Conservation (phyloP, 2,888 invertebrate genomes). For the Toxonevra muliebris region DNA sequence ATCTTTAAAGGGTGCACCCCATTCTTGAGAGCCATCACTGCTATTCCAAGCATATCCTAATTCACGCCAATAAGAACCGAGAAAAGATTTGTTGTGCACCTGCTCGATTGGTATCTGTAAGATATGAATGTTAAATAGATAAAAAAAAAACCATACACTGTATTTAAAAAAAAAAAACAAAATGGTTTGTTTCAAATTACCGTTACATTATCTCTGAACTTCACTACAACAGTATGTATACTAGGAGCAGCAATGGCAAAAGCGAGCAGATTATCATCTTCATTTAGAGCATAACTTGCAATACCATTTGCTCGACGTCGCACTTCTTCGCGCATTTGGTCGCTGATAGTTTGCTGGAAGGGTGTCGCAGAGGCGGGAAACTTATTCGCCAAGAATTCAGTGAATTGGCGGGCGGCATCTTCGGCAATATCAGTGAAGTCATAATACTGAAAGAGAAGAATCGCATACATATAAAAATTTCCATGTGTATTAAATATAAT, state of each 20-base stretch:
- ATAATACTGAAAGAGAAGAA: slow-evolving; percentile 55
- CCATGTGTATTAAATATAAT: neutral
- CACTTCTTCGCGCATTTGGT: slow-evolving; percentile 58
- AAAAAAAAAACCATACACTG: slow-evolving; percentile 13
- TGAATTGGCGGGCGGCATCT: slow-evolving; percentile 62
- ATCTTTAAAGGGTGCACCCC: slow-evolving; percentile 65
- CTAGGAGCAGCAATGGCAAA: slow-evolving; percentile 65
- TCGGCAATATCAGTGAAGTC: slow-evolving; percentile 62
- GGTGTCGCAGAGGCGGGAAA: slow-evolving; percentile 50
- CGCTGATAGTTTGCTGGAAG: slow-evolving; percentile 46
- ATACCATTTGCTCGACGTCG: slow-evolving; percentile 61
- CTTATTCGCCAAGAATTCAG: slow-evolving; percentile 60
- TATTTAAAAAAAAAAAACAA: neutral
- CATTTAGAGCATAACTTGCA: slow-evolving; percentile 61
- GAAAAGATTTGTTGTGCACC: slow-evolving; percentile 61
- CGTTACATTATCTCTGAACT: slow-evolving; percentile 65
- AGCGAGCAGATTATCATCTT: slow-evolving; percentile 64
- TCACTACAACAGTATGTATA: slow-evolving; percentile 64
- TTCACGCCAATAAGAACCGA: slow-evolving; percentile 65
- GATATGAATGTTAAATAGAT: neutral
- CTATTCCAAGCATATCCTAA: slow-evolving; percentile 65
- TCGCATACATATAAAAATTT: neutral
- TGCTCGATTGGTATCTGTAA: slow-evolving; percentile 60
- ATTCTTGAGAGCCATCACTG: slow-evolving; percentile 62
- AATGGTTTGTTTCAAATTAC: slow-evolving; percentile 44